These are phyloP conservation scores for Solea solea DNA, from an alignment of 2,113 vertebrate genomes.

Conservation along the genomic window DNA sequence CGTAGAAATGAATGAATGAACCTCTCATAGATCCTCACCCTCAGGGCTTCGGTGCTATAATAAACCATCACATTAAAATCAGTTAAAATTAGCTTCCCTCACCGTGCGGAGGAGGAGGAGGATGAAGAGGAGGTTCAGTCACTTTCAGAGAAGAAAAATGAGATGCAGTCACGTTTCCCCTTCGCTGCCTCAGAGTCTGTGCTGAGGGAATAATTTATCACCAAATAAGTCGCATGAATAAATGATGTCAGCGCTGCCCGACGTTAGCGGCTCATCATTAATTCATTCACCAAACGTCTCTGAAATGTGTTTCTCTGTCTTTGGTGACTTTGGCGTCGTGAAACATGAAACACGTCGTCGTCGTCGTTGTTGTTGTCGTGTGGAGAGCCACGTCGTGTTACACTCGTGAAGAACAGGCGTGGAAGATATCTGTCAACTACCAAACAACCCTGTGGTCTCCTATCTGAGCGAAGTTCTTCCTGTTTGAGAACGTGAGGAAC, in stretches of 20 bases:
- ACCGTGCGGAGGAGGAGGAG: not conserved
- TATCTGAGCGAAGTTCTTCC: no score
- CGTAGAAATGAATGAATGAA: not conserved
- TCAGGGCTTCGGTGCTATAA: constrained; percentile 10
- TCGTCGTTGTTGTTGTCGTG: no score
- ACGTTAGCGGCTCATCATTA: constrained; percentile 51
- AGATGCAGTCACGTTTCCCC: constrained; percentile 34
- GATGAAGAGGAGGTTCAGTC: not conserved
- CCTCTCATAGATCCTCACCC: not conserved
- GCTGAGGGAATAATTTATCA: constrained; percentile 64
- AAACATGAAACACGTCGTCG: not conserved
- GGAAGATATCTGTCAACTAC: no score
- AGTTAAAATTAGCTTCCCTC: not conserved
- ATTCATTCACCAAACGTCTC: constrained; percentile 43
- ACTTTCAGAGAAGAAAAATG: constrained; percentile 34
- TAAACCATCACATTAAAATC: constrained; percentile 4
- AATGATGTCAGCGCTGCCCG: constrained; percentile 37
- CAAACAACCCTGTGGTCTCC: no score
- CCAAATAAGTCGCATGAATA: constrained; percentile 56
- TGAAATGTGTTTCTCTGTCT: constrained; percentile 22
- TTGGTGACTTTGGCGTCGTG: constrained; percentile 20
- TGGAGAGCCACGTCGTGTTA: no score
- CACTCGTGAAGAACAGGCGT: no score
- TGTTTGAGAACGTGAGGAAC: no score
- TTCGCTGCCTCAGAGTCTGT: constrained; percentile 47